Evolutionary conservation across 2,113 vertebrate genomes (phyloP).

Genomic region (Elephas maximus): DNA sequence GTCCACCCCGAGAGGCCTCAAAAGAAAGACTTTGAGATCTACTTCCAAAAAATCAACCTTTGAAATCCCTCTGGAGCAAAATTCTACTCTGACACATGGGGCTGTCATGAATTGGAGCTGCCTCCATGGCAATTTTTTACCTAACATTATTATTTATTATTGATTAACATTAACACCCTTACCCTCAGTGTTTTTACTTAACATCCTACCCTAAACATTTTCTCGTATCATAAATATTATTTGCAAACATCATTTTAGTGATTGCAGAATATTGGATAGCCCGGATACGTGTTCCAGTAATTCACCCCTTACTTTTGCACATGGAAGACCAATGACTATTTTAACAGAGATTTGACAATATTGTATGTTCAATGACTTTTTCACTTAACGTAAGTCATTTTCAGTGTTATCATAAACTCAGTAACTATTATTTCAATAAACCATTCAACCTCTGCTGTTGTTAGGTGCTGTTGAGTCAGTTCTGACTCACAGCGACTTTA

Average conservation of each 20-base stretch:
- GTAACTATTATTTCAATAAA: neutral
- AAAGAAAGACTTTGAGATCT: neutral
- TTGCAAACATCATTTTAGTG: neutral
- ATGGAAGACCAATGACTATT: neutral
- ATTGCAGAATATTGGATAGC: neutral
- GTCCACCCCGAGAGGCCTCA: neutral
- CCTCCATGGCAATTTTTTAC: neutral
- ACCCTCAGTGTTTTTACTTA: neutral
- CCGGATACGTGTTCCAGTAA: neutral
- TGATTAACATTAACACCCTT: too few species aligned
- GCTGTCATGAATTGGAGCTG: too few species aligned
- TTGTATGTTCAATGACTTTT: neutral
- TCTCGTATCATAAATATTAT: neutral
- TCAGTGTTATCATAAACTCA: neutral
- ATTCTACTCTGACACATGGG: too few species aligned
- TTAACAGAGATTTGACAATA: neutral
- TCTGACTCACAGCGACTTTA: too few species aligned
- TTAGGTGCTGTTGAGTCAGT: too few species aligned
- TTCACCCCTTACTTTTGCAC: neutral
- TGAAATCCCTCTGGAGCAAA: neutral
- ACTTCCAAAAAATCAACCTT: neutral
- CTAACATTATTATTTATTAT: neutral
- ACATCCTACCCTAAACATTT: neutral
- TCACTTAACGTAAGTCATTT: neutral
- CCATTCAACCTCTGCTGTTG: neutral